Evolutionary conservation across 1,140 invertebrate genomes (phyloP).

Genomic region (Aradophagus sp.): DNA sequence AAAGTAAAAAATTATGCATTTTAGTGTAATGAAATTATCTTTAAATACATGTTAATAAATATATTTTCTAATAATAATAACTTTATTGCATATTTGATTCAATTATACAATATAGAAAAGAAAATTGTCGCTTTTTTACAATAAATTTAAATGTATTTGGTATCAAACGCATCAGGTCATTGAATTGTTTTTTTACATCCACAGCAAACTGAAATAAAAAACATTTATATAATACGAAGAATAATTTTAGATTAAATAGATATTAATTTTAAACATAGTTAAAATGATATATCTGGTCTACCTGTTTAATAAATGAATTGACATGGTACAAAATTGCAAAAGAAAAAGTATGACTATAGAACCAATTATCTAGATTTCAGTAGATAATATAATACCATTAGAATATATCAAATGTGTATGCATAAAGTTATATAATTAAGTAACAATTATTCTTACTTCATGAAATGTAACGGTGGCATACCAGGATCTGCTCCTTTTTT

Average conservation of each 20-base stretch:
- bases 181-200: slow-evolving; percentile 68
- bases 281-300: neutral
- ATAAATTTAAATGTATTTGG: too few relatives aligned
- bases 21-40: too few relatives aligned
- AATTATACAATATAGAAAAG: too few relatives aligned
- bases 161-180: slow-evolving; percentile 1
- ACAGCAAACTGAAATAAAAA: slow-evolving; percentile 72
- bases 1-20: too few relatives aligned
- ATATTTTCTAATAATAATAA: too few relatives aligned
- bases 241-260: slow-evolving; percentile 4
- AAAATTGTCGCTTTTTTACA: neutral
- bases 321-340: too few relatives aligned
- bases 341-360: too few relatives aligned
- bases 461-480: slow-evolving; percentile 76
- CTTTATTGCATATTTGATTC: too few relatives aligned
- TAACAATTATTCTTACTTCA: slow-evolving; percentile 71
- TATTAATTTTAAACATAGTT: slow-evolving; percentile 11
- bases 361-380: too few relatives aligned
- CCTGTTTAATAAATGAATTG: too few relatives aligned
- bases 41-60: too few relatives aligned
- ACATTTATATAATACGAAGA: neutral
- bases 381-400: slow-evolving; percentile 3
- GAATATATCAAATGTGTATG: too few relatives aligned
- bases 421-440: slow-evolving; percentile 6
- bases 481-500: slow-evolving; percentile 79